These are phyloP conservation scores for Agonum fuliginosum DNA, from an alignment of 2,888 invertebrate genomes.

Conservation along the genomic window DNA sequence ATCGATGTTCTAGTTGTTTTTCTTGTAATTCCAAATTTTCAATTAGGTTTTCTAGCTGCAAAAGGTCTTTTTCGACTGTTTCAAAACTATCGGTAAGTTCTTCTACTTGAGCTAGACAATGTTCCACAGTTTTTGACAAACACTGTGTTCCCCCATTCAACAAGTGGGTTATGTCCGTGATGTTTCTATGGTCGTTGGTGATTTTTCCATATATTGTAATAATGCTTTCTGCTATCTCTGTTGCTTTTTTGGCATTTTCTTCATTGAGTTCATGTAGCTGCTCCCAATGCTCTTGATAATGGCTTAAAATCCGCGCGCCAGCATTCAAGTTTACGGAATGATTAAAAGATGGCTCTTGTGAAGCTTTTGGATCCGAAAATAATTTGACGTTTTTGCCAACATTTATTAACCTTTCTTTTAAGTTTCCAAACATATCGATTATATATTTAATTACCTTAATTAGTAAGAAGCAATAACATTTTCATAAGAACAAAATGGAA, in stretches of 20 bases:
- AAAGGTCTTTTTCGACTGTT: constrained; percentile 79
- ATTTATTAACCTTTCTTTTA: constrained; percentile 74
- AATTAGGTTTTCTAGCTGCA: constrained; percentile 80
- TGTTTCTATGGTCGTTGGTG: constrained; percentile 66
- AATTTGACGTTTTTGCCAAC: constrained; percentile 64
- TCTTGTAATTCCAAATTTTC: constrained; percentile 82
- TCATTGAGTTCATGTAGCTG: constrained; percentile 82
- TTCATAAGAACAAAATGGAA: constrained; percentile 26
- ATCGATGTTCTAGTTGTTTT: constrained; percentile 82
- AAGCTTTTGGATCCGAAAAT: constrained; percentile 56
- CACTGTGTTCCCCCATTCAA: constrained; percentile 68
- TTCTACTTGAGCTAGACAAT: constrained; percentile 75
- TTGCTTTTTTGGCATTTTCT: constrained; percentile 79
- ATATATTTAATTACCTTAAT: background rate
- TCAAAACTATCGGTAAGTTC: constrained; percentile 77
- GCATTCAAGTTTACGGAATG: constrained; percentile 75
- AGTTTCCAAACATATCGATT: constrained; percentile 72
- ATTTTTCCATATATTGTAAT: constrained; percentile 69
- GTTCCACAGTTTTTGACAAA: constrained; percentile 72
- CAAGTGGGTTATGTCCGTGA: constrained; percentile 67
- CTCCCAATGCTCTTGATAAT: constrained; percentile 84
- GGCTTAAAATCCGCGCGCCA: constrained; percentile 81
- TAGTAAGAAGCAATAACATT: constrained; percentile 13
- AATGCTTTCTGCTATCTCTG: constrained; percentile 74
- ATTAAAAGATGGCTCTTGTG: constrained; percentile 57